Evolutionary conservation across 1,140 invertebrate species (phyloP).

Genomic region (Conus betulinus): DNA sequence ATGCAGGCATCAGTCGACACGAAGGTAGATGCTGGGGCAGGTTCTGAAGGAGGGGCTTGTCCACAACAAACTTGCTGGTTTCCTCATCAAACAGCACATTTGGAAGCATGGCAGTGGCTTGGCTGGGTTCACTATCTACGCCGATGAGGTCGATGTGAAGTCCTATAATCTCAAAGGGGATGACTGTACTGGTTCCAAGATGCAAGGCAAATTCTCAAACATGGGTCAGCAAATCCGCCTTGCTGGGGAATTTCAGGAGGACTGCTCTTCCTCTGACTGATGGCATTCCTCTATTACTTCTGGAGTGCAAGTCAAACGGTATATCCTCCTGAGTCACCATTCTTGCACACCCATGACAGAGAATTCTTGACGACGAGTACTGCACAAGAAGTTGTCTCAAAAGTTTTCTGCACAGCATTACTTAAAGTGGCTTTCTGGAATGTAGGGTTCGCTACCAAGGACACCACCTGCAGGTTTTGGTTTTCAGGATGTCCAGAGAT

Average conservation of each 20-base stretch:
- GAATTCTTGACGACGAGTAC: not conserved
- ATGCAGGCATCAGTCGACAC: not conserved
- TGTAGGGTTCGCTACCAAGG: not conserved
- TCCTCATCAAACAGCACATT: not conserved
- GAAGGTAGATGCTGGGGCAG: not conserved
- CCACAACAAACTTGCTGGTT: not conserved
- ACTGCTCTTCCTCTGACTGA: not conserved
- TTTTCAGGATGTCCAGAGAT: not conserved
- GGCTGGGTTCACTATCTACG: not conserved
- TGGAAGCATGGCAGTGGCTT: not conserved
- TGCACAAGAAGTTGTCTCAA: not conserved
- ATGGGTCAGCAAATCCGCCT: not conserved
- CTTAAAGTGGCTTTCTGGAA: not conserved
- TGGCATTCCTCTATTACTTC: not conserved
- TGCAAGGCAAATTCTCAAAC: not conserved
- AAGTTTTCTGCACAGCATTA: not conserved
- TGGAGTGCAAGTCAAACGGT: not conserved
- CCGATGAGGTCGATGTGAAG: not conserved
- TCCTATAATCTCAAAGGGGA: not conserved
- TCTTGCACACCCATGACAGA: not conserved
- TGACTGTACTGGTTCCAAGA: not conserved
- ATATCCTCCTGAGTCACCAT: not conserved
- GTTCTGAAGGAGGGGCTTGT: not conserved
- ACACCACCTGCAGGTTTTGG: not conserved
- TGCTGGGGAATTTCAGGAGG: not conserved